A percentile compares a stretch with the other conserved stretches of the same genome.
Evolutionary conservation across 2,888 invertebrate species (phyloP).

Genomic region (Rhingia rostrata): DNA sequence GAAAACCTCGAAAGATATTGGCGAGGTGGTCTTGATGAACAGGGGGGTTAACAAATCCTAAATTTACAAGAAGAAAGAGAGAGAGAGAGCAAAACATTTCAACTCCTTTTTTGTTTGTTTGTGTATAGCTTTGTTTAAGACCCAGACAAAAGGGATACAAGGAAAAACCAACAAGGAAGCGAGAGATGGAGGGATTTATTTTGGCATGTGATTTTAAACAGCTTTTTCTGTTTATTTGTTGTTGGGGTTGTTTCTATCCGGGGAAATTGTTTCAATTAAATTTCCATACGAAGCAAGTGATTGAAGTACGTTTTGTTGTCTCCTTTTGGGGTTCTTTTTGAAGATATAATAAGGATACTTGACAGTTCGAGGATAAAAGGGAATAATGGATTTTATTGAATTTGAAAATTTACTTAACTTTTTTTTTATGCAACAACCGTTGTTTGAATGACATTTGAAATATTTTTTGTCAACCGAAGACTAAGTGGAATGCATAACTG

Average conservation of each 20-base stretch:
- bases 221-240: slow-evolving; percentile 26
- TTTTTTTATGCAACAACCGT: no score
- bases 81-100: slow-evolving; percentile 13
- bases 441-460: no score
- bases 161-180: not conserved
- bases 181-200: slow-evolving; percentile 41
- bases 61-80: not conserved
- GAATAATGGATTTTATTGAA: no score
- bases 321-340: no score
- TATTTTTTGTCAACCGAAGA: no score
- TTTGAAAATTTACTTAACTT: no score
- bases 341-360: no score
- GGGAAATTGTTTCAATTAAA: slow-evolving; percentile 43
- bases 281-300: slow-evolving; percentile 33
- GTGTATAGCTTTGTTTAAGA: slow-evolving; percentile 29
- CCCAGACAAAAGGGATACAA: slow-evolving; percentile 14
- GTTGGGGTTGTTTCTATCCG: not conserved
- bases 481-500: no score
- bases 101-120: slow-evolving; percentile 32
- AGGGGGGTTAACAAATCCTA: no score
- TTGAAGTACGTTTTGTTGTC: not conserved
- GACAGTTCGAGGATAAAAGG: no score
- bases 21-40: not conserved
- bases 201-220: slow-evolving; percentile 25
- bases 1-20: slow-evolving; percentile 44